Percentiles rank a stretch among this genome's conserved stretches.
phyloP scores from a whole-genome alignment of 2,888 invertebrate genomes.

The Pachliopta kotzebuea region DNA sequence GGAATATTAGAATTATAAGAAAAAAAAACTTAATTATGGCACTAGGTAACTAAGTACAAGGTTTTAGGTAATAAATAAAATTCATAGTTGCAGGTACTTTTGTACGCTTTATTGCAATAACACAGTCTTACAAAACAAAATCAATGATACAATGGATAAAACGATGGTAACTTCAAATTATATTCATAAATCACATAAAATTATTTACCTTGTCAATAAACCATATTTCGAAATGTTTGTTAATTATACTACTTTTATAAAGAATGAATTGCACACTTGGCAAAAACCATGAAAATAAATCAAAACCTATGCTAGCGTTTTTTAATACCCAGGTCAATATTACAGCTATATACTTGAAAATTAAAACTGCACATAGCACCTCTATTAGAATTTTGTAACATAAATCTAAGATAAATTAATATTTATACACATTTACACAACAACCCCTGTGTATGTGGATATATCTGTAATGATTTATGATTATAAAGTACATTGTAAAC shows the following conservation, averaged over 20 bases:
- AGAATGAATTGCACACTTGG: constrained; percentile 32
- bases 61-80: constrained; percentile 30
- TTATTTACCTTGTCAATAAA: constrained; percentile 50
- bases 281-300: constrained; percentile 26
- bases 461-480: constrained; percentile 5
- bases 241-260: constrained; percentile 21
- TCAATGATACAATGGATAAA: constrained; percentile 64
- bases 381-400: constrained; percentile 54
- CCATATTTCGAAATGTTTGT: constrained; percentile 25
- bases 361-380: constrained; percentile 62
- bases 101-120: constrained; percentile 77
- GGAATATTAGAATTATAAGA: background rate
- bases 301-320: constrained; percentile 22
- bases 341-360: constrained; percentile 41
- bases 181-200: constrained; percentile 59
- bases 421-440: constrained; percentile 72
- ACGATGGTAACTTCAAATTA: constrained; percentile 72
- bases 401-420: constrained; percentile 63
- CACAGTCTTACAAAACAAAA: constrained; percentile 75
- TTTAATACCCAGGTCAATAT: constrained; percentile 24
- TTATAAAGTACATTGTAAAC: background rate
- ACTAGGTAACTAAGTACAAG: background rate
- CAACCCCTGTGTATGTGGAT: constrained; percentile 34
- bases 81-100: constrained; percentile 42
- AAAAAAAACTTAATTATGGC: background rate